These are phyloP conservation scores for Meriones psammophilus DNA, from an alignment of 2,797 vertebrate species.

Conservation along the genomic window DNA sequence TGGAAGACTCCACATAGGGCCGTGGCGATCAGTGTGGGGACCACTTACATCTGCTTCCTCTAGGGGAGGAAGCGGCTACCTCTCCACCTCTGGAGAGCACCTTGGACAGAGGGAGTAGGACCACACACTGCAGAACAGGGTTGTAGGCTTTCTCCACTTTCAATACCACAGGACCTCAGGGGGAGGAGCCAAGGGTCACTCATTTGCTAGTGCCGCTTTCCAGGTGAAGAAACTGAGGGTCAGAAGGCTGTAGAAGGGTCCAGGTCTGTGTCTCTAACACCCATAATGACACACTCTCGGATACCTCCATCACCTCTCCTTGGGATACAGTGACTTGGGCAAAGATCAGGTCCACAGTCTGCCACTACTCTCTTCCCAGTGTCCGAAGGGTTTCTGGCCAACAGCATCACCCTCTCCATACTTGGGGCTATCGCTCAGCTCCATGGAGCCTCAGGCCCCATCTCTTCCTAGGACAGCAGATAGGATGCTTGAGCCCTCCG, in stretches of 20 bases:
- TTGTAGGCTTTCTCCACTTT: not conserved
- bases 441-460: not conserved
- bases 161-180: not conserved
- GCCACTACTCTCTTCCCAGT: not conserved
- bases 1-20: not conserved
- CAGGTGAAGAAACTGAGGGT: not conserved
- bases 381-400: not conserved
- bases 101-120: not conserved
- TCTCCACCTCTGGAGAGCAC: not conserved
- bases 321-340: not conserved
- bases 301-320: not conserved
- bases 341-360: not conserved
- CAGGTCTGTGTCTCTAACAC: not conserved
- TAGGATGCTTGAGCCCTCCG: not conserved
- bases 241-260: not conserved
- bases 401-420: not conserved
- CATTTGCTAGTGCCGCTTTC: not conserved
- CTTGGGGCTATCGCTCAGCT: not conserved
- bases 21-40: no score
- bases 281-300: not conserved
- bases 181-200: not conserved
- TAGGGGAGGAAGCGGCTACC: not conserved
- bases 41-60: not conserved
- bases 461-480: fast-evolving
- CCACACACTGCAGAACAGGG: not conserved